phyloP scores from a whole-genome alignment of 2,888 invertebrate species.

The Ectemnius lituratus region DNA sequence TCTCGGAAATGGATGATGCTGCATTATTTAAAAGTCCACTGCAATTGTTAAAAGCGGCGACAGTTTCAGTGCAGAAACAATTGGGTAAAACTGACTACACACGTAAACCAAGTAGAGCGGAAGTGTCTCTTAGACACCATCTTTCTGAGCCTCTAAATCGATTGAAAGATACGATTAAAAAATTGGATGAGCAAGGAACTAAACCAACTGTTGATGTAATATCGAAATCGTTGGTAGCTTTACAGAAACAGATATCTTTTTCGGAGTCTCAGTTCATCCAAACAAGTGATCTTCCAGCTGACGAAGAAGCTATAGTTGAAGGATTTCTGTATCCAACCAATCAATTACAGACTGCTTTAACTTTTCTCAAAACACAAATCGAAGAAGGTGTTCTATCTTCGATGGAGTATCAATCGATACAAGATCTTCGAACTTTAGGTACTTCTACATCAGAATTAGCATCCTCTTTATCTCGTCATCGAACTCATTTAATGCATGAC shows the following conservation, averaged over 20 bases:
- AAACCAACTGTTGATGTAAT: conserved; percentile 57
- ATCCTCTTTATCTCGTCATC: conserved; percentile 61
- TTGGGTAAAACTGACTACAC: conserved; percentile 64
- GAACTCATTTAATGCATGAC: conserved; percentile 63
- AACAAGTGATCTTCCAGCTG: conserved; percentile 62
- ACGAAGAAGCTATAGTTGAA: conserved; percentile 73
- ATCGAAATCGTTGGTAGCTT: conserved; percentile 67
- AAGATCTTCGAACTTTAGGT: conserved; percentile 60
- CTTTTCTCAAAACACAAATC: conserved; percentile 55
- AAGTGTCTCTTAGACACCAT: conserved; percentile 55
- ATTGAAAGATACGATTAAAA: conserved; percentile 58
- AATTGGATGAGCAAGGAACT: conserved; percentile 63
- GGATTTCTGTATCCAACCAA: conserved; percentile 73
- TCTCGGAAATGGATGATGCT: conserved; percentile 36
- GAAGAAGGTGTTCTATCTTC: conserved; percentile 34
- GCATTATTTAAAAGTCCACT: conserved; percentile 48
- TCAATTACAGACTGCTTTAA: conserved; percentile 66
- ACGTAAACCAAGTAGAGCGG: conserved; percentile 49
- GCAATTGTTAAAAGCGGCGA: conserved; percentile 55
- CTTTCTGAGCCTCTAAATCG: conserved; percentile 60
- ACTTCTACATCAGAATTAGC: conserved; percentile 64
- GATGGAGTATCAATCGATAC: conserved; percentile 39
- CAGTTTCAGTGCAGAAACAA: conserved; percentile 60
- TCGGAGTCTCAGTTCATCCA: conserved; percentile 67
- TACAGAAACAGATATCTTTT: conserved; percentile 69